Conservation (phyloP, 2,113 vertebrate species). For the Dissostichus mawsoni region DNA sequence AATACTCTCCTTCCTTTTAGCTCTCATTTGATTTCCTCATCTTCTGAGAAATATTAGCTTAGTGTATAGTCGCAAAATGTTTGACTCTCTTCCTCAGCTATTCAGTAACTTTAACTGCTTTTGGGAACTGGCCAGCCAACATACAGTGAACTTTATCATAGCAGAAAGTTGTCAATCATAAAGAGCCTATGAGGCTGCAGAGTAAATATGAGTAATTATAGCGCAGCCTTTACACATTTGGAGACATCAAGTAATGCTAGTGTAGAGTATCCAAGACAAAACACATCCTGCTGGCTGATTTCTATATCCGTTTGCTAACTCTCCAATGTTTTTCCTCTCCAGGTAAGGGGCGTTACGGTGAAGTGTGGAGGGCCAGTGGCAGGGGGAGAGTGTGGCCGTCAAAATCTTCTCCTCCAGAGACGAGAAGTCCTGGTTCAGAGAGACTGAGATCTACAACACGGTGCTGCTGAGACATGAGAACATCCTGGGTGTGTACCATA, state of each 20-base stretch:
- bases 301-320: not conserved
- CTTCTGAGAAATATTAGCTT: not conserved
- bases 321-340: not conserved
- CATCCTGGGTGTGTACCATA: constrained; percentile 90
- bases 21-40: too few relatives aligned
- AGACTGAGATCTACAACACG: constrained; percentile 98
- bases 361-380: constrained; percentile 99
- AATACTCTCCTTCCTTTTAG: not conserved
- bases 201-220: not conserved
- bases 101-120: not conserved
- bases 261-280: not conserved
- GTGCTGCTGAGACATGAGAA: constrained; percentile 97
- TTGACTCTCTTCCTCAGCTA: not conserved
- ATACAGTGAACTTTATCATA: not conserved
- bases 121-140: not conserved
- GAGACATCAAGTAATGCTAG: not conserved
- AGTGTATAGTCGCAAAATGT: not conserved
- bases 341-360: constrained; percentile 98
- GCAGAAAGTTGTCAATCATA: not conserved
- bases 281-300: not conserved
- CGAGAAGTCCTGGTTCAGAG: constrained; percentile 99
- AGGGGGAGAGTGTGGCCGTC: constrained; percentile 96
- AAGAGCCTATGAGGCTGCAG: too few relatives aligned
- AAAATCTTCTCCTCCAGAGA: constrained; percentile 99
- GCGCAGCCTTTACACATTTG: not conserved